phyloP scores from a whole-genome alignment of 2,113 vertebrate genomes.

The Rafetus swinhoei region DNA sequence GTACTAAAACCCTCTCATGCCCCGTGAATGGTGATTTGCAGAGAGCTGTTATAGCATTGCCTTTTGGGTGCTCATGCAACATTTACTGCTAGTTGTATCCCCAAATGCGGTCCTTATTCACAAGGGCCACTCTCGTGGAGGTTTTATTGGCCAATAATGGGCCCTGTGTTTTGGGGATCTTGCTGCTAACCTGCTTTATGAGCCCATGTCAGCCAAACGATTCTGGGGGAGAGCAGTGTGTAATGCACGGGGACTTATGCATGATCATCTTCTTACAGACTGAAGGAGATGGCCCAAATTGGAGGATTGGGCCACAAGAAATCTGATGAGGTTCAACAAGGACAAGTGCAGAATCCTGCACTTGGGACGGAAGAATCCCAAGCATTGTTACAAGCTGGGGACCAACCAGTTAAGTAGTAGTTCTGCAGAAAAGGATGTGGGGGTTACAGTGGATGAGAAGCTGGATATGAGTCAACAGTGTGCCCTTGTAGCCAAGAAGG shows the following conservation, averaged over 20 bases:
- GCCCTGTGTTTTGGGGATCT: conserved; percentile 61
- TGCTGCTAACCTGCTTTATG: conserved; percentile 53
- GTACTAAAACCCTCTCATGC: rapidly evolving
- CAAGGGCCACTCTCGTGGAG: background rate
- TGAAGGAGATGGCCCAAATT: too few relatives aligned
- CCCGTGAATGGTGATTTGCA: background rate
- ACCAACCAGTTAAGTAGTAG: too few relatives aligned
- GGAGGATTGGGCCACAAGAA: too few relatives aligned
- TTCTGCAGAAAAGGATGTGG: too few relatives aligned
- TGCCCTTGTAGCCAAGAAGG: too few relatives aligned
- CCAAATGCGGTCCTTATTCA: conserved; percentile 56
- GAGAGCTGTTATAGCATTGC: background rate
- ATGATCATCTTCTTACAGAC: conserved; percentile 33
- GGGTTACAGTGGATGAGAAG: too few relatives aligned
- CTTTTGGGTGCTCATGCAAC: conserved; percentile 38
- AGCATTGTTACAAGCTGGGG: too few relatives aligned
- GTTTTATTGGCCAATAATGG: conserved; percentile 62
- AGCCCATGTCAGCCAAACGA: conserved; percentile 13
- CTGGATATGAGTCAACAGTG: too few relatives aligned
- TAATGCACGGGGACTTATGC: background rate
- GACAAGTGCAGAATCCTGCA: too few relatives aligned
- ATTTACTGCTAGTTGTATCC: conserved; percentile 22
- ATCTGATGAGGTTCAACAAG: too few relatives aligned
- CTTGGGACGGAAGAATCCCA: too few relatives aligned
- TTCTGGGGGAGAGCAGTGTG: background rate